These are phyloP conservation scores for Tiliacea aurago DNA, from an alignment of 2,888 invertebrate species.

Conservation along the genomic window DNA sequence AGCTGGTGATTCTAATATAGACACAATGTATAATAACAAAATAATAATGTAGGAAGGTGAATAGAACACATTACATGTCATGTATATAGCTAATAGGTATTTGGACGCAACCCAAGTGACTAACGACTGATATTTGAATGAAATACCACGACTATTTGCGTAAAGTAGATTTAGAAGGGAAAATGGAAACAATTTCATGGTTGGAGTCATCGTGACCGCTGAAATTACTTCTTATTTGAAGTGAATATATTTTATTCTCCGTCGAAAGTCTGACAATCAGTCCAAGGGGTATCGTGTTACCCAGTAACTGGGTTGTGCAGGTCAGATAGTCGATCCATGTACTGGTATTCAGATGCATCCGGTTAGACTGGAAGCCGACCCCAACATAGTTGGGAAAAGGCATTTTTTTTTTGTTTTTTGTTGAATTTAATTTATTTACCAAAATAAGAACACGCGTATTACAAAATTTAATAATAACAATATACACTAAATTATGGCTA, in stretches of 20 bases:
- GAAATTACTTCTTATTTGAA: constrained; percentile 38
- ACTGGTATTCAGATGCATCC: too few relatives aligned
- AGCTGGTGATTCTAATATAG: constrained; percentile 11
- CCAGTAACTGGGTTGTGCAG: too few relatives aligned
- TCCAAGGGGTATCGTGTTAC: too few relatives aligned
- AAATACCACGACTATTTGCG: constrained; percentile 53
- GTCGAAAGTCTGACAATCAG: not conserved
- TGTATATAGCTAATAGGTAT: constrained; percentile 30
- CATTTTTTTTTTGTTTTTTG: too few relatives aligned
- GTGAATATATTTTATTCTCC: constrained; percentile 22
- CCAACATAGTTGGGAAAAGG: too few relatives aligned
- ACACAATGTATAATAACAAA: constrained; percentile 14
- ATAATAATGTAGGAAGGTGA: constrained; percentile 12
- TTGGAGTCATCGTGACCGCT: constrained; percentile 15
- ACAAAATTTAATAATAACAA: too few relatives aligned
- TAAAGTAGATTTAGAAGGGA: constrained; percentile 39
- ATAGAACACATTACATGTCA: constrained; percentile 18
- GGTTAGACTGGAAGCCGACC: too few relatives aligned
- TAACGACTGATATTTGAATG: constrained; percentile 48
- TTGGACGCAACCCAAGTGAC: constrained; percentile 63
- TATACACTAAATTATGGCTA: too few relatives aligned
- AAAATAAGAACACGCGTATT: too few relatives aligned
- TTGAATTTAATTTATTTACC: too few relatives aligned
- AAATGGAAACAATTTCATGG: constrained; percentile 49
- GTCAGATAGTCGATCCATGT: too few relatives aligned